Base-by-base conservation (phyloP, 2,888 invertebrate genomes). In the Epicampocera succincta region DNA sequence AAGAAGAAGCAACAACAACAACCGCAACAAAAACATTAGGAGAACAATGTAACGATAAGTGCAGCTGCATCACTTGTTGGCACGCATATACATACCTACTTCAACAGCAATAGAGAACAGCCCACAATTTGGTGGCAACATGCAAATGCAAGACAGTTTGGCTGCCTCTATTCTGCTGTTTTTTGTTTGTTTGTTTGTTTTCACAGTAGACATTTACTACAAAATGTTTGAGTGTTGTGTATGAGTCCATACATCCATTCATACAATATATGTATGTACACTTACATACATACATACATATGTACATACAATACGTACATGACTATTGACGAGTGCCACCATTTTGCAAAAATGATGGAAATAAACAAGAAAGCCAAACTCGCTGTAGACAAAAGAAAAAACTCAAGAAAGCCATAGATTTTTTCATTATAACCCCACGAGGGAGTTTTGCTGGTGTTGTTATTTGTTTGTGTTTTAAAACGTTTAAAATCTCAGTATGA, bases 261-360 rank as follows among this genome's bases (percentile, higher is more conserved):
- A 25, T 25, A 25, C 25, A 25, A n/a, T 25, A 25, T 3, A 25
- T 52, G 44, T 78, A 80, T 48, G 2, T 75, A 83, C 82, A 83
- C 84, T 3, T 25, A 25, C 25, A 25, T 25, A 25, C 25, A 25
- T 3, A 25, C 25, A 25, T 25, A 25, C 25, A 25, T 25, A 25
- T 25, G 25, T 25, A 5, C 25, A 25, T 25, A 25, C 25, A 25
- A n/a, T 50, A 15, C 21, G 3, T 61, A 52, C 46, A 12, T 58
- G 52, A 29, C 17, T 86, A 86, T 85, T 86, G 50, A 69, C 87
- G 87, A 88, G 86, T 89, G 89, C 88, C 88, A 88, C 88, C 88
- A 88, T 88, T 89, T 89, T 88, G 88, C 87, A 86, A 85, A 78
- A 66, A 73, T 60, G 17, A 17, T 12, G 25, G 54, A 72, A 66